Evolutionary conservation across 2,113 vertebrate species (phyloP).

Genomic region (Centropus unirufus): DNA sequence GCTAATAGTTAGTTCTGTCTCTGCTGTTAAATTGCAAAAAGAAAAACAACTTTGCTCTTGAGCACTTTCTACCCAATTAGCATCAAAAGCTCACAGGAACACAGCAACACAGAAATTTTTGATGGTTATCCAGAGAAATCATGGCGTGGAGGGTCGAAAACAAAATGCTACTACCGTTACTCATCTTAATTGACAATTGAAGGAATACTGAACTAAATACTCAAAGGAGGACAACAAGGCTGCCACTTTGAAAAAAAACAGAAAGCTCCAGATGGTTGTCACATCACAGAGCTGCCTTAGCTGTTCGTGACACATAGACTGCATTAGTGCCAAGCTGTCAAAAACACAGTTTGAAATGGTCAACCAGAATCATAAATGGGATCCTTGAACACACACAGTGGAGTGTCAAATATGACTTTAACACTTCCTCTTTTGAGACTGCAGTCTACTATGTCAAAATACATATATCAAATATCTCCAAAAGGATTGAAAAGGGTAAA

Average conservation of each 20-base stretch:
- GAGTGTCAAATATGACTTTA: background rate
- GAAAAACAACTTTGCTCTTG: background rate
- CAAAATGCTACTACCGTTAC: background rate
- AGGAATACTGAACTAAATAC: background rate
- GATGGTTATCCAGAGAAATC: background rate
- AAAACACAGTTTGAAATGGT: slow-evolving; percentile 16
- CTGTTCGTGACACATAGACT: background rate
- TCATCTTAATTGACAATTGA: background rate
- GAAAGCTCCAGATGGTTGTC: slow-evolving; percentile 46
- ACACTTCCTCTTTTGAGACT: background rate
- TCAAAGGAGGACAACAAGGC: background rate
- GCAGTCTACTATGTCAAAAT: background rate
- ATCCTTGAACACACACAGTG: background rate
- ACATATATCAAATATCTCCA: background rate
- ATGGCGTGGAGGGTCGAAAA: background rate
- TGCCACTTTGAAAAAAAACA: background rate
- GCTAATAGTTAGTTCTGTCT: background rate
- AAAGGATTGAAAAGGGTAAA: background rate
- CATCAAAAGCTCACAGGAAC: background rate
- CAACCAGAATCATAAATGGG: background rate
- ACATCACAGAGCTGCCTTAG: slow-evolving; percentile 34
- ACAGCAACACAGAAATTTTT: background rate
- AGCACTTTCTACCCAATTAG: background rate
- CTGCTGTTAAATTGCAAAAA: background rate
- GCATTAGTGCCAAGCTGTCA: slow-evolving; percentile 28